Evolutionary conservation across 2,113 vertebrate genomes (phyloP).

Genomic region (Lophius piscatorius): DNA sequence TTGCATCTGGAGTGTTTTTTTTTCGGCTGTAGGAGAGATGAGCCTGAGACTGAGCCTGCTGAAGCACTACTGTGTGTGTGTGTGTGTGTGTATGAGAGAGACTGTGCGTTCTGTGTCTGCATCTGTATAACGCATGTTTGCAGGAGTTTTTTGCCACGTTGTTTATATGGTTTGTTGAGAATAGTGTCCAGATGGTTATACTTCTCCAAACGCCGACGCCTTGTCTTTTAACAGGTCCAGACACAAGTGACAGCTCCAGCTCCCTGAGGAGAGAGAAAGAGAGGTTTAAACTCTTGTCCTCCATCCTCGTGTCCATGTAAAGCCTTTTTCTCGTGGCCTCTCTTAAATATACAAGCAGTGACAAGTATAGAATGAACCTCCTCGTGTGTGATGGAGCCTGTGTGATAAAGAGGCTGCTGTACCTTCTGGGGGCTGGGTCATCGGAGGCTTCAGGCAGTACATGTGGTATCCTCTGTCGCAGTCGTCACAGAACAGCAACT

Average conservation of each 20-base stretch:
- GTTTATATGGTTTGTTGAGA: neutral
- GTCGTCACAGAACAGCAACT: conserved; percentile 98
- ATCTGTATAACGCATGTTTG: neutral
- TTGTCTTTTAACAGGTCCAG: conserved; percentile 94
- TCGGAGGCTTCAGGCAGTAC: conserved; percentile 97
- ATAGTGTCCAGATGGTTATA: conserved; percentile 38
- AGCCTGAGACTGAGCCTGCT: conserved; percentile 60
- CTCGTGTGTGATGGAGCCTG: conserved; percentile 7
- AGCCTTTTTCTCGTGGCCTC: neutral
- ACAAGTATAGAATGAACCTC: neutral
- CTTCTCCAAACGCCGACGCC: conserved; percentile 85
- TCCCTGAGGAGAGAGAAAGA: conserved; percentile 79
- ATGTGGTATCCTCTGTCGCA: conserved; percentile 99
- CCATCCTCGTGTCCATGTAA: conserved; percentile 34
- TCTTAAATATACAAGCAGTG: conserved; percentile 13
- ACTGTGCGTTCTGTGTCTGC: conserved; percentile 20
- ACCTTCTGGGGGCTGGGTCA: conserved; percentile 97
- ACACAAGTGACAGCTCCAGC: conserved; percentile 98
- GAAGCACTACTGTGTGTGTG: conserved; percentile 51
- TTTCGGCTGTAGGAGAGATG: conserved; percentile 48
- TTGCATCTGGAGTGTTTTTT: conserved; percentile 43
- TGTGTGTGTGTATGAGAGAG: conserved; percentile 21
- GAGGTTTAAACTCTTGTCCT: conserved; percentile 14
- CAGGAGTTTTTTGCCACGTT: conserved; percentile 5
- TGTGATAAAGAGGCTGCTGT: conserved; percentile 49